Percentiles rank a stretch among this genome's conserved stretches.
phyloP scores from a whole-genome alignment of 2,797 vertebrate species.

The Ctenopoma kingsleyae region DNA sequence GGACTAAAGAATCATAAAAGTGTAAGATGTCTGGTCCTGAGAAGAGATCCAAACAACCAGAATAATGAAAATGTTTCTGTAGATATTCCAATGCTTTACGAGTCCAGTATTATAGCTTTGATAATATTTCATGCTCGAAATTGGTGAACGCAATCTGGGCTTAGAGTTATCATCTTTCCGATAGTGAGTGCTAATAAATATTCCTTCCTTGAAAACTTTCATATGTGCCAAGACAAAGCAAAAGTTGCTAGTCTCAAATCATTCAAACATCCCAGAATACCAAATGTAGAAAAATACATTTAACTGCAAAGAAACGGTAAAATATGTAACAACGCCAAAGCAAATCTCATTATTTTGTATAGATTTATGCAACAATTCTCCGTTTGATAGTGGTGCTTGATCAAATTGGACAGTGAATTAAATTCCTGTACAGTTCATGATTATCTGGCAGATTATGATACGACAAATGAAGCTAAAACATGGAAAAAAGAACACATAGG shows the following conservation, averaged over 20 bases:
- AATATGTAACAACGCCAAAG: conserved; percentile 32
- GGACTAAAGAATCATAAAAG: neutral
- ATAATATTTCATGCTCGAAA: conserved; percentile 26
- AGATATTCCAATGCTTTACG: neutral
- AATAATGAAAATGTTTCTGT: neutral
- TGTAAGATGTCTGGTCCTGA: conserved; percentile 8
- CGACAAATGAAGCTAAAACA: conserved; percentile 48
- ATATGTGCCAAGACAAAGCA: conserved; percentile 60
- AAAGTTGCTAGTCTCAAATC: conserved; percentile 48
- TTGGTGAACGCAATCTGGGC: conserved; percentile 10
- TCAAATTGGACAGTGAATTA: conserved; percentile 24
- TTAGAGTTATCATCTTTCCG: conserved; percentile 19
- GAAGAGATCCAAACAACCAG: conserved; percentile 11
- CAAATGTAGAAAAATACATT: conserved; percentile 23
- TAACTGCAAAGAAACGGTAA: conserved; percentile 30
- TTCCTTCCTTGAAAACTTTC: conserved; percentile 37
- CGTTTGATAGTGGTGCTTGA: conserved; percentile 50
- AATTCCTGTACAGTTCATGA: conserved; percentile 51
- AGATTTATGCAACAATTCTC: conserved; percentile 37
- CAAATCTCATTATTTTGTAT: conserved; percentile 19
- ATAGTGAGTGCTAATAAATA: conserved; percentile 61
- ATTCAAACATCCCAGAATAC: conserved; percentile 59
- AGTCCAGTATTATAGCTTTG: conserved; percentile 3
- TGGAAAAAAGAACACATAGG: conserved; percentile 21
- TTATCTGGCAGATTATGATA: conserved; percentile 54